Conservation (phyloP, 2,797 vertebrate genomes). For the Dryobates pubescens region DNA sequence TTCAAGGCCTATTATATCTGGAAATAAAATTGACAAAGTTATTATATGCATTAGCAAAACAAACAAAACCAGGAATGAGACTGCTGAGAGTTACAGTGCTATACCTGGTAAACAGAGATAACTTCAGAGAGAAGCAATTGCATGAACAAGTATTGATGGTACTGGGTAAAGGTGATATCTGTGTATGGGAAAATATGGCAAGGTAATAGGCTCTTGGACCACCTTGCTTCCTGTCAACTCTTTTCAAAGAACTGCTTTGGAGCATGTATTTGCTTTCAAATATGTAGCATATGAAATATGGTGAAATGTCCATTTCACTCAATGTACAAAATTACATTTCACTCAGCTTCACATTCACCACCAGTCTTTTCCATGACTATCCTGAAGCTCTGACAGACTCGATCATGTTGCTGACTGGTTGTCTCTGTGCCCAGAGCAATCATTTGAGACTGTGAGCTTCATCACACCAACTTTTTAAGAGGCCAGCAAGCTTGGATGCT, state of each 20-base stretch:
- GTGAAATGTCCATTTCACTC: rapidly evolving
- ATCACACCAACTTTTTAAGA: background rate
- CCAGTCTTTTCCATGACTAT: rapidly evolving
- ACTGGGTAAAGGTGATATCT: background rate
- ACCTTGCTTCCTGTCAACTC: background rate
- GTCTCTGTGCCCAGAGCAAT: background rate
- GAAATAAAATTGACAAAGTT: background rate
- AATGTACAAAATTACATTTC: background rate
- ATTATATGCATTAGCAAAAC: background rate
- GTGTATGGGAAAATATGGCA: too few relatives aligned
- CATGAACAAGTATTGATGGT: background rate
- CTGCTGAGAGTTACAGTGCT: background rate
- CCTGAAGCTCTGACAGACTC: background rate
- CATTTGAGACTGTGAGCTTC: background rate
- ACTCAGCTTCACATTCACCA: background rate
- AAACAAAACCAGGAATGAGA: background rate
- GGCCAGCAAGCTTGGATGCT: background rate
- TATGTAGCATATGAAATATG: background rate
- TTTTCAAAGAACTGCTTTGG: background rate
- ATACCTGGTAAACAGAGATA: background rate
- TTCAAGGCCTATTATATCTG: background rate
- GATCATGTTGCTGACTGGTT: rapidly evolving
- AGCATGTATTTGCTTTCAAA: background rate
- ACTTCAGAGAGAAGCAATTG: background rate
- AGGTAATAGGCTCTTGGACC: background rate